phyloP scores from a whole-genome alignment of 2,113 vertebrate species.

The Spea multiplicata region DNA sequence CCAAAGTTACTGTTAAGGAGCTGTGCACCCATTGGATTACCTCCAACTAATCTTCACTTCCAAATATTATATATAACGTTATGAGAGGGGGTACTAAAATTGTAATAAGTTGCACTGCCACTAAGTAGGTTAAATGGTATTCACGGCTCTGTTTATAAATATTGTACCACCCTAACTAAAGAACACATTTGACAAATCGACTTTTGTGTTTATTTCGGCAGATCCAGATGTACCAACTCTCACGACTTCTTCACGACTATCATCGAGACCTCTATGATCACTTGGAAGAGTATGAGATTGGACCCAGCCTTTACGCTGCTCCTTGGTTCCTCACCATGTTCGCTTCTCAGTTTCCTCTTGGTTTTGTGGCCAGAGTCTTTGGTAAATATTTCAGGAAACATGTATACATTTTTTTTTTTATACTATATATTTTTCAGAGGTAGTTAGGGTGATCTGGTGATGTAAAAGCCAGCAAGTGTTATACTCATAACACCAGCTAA shows the following conservation, averaged over 20 bases:
- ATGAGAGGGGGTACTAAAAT: no score
- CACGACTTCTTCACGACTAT: conserved; percentile 76
- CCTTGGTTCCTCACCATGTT: conserved; percentile 82
- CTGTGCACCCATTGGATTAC: no score
- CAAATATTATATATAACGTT: no score
- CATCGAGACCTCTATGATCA: conserved; percentile 75
- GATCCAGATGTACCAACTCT: conserved; percentile 84
- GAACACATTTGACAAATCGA: background rate
- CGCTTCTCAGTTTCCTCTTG: conserved; percentile 76
- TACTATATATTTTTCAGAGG: background rate
- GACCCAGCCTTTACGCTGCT: conserved; percentile 78
- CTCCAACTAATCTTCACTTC: no score
- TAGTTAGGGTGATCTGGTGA: no score
- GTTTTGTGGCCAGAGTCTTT: conserved; percentile 78
- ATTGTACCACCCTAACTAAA: no score
- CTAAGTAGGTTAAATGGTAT: no score
- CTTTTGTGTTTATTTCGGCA: conserved; percentile 48
- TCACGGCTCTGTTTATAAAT: no score
- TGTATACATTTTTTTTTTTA: background rate
- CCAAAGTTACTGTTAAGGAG: no score
- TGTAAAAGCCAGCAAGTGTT: no score
- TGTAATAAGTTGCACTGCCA: no score
- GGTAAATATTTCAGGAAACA: conserved; percentile 59
- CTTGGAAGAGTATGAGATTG: conserved; percentile 74
- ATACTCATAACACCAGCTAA: no score